A percentile compares a stretch with the other conserved stretches of the same genome.
These are phyloP conservation scores for Aporophyla nigra DNA, from an alignment of 2,888 invertebrate genomes.

Conservation along the genomic window DNA sequence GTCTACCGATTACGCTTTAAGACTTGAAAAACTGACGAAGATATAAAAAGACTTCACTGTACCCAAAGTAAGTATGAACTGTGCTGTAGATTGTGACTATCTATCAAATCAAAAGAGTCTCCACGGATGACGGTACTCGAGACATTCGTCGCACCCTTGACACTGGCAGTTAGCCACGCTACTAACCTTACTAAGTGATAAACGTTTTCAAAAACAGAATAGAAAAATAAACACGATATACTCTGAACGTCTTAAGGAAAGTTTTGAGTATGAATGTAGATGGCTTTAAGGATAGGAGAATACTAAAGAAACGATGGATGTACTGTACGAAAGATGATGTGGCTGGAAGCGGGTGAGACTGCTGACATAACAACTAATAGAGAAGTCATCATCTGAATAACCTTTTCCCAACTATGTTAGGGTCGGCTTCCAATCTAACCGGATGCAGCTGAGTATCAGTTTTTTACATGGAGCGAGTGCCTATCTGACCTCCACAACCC, in stretches of 20 bases:
- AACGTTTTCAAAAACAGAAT: background rate
- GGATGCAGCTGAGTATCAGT: no score
- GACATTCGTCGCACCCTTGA: background rate
- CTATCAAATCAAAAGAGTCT: background rate
- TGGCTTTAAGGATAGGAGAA: no score
- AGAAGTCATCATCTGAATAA: no score
- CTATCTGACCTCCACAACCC: no score
- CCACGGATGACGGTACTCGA: background rate
- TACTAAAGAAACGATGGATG: no score
- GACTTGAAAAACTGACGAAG: background rate
- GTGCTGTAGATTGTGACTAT: background rate
- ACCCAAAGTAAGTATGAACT: conserved; percentile 9
- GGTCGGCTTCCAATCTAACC: no score
- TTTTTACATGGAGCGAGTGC: no score
- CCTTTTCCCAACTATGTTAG: no score
- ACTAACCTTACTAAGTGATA: background rate
- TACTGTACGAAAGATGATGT: no score
- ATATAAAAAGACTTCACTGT: background rate
- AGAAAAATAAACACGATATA: background rate
- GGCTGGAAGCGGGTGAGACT: no score
- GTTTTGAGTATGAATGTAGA: no score
- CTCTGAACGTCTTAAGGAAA: background rate
- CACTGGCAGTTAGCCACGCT: background rate
- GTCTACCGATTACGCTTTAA: background rate
- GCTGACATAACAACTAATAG: no score